Conservation (phyloP, 2,113 vertebrate species). For the Esox niger region DNA sequence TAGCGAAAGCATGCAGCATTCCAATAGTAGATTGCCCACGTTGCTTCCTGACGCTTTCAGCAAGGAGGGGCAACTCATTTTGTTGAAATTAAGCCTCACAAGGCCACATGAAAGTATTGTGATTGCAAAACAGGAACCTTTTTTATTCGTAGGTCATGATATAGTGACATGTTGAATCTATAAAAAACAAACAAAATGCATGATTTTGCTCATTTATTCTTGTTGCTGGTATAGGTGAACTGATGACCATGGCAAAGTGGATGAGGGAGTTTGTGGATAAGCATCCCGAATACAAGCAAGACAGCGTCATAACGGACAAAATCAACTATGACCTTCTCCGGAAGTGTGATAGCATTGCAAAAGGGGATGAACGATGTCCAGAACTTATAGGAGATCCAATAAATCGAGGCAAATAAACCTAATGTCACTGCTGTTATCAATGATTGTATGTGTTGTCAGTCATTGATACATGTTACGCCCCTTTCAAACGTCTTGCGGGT, state of each 20-base stretch:
- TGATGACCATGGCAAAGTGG: slow-evolving; percentile 97
- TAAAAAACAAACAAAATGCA: too few relatives aligned
- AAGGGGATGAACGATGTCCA: slow-evolving; percentile 84
- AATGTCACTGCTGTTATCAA: slow-evolving; percentile 1
- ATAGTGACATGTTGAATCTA: too few relatives aligned
- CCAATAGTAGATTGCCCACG: slow-evolving; percentile 1
- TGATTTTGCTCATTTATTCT: not conserved
- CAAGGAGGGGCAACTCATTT: too few relatives aligned
- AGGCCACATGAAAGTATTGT: too few relatives aligned
- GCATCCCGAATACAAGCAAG: slow-evolving; percentile 92
- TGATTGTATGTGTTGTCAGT: not conserved
- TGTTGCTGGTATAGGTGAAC: slow-evolving; percentile 74
- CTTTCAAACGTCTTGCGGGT: too few relatives aligned
- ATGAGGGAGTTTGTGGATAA: slow-evolving; percentile 90
- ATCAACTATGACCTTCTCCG: slow-evolving; percentile 91
- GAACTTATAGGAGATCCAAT: slow-evolving; percentile 86
- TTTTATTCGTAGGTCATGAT: too few relatives aligned
- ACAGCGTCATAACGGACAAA: slow-evolving; percentile 90
- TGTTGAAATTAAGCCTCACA: too few relatives aligned
- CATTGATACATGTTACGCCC: slow-evolving; percentile 42
- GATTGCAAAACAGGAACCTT: too few relatives aligned
- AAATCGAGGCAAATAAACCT: slow-evolving; percentile 76
- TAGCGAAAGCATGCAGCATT: not conserved
- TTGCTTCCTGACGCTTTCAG: not conserved
- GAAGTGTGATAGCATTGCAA: slow-evolving; percentile 87